Evolutionary conservation across 2,888 invertebrate genomes (phyloP), one percentile per base, ranked within the genome.

Genomic region (Pharmacophagus antenor): DNA sequence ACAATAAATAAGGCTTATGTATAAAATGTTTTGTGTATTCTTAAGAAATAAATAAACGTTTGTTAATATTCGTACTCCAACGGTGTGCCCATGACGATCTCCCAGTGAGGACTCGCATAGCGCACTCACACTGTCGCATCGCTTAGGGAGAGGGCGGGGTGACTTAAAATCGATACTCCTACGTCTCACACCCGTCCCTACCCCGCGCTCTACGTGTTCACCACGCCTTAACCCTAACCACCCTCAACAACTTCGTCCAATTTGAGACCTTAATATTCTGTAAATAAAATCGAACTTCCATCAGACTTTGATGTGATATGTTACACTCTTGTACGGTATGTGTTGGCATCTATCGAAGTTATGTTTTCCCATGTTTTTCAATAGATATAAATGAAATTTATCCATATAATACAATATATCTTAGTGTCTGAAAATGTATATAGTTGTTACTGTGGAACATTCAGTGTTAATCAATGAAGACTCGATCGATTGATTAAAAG

Each of bases 151-250:
- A 84, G 88, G 81, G 87, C 81, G 61, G 87, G 86, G 82, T 84
- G 80, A 82, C 76, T 83, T 78, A 88, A 90, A 89, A 90, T 90
- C 90, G 90, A 90, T 90, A 90, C 80, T 86, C 77, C 83, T 82
- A 80, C 88, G 85, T 82, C 85, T 85, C 86, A 79, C 72, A 72
- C 80, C 80, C 70, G 70, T 78, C 68, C 70, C 77, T 73, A 78
- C 72, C 83, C 83, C 87, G 76, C 84, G 64, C 71, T 71, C 69
- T 74, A 70, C 74, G 79, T 68, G 65, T 77, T 72, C 73, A 73
- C 80, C 77, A 76, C 81, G 79, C 77, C 77, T 73, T 82, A 78
- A 84, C 83, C 85, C 86, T 87, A 88, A 88, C 88, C 87, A 88
- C 83, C 85, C 87, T 79, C 73, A 87, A 86, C 83, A 82, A 76